These are phyloP conservation scores for Pseudoatta argentina DNA, from an alignment of 1,140 invertebrate genomes.

Conservation along the genomic window DNA sequence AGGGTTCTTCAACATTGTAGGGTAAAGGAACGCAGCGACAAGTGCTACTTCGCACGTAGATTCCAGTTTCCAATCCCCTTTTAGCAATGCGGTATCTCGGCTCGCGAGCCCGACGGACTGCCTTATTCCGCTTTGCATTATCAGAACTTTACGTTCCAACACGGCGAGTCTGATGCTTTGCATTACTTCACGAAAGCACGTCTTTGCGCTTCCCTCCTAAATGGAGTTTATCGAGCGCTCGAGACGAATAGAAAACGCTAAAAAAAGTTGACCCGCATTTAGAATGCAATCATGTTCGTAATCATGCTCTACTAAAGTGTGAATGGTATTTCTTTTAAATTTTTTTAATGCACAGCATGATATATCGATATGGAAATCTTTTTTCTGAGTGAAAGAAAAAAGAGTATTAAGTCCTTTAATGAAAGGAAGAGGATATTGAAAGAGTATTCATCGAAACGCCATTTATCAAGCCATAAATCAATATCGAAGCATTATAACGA, in stretches of 20 bases:
- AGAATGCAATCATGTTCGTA: slow-evolving; percentile 39
- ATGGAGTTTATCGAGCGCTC: slow-evolving; percentile 72
- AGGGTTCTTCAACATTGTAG: not conserved
- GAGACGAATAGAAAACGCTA: slow-evolving; percentile 25
- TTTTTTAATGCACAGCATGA: not conserved
- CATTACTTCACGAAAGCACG: slow-evolving; percentile 54
- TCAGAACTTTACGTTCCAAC: slow-evolving; percentile 43
- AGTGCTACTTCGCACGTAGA: slow-evolving; percentile 75
- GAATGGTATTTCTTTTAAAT: not conserved
- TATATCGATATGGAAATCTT: not conserved
- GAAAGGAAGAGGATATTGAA: not conserved
- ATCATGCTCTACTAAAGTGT: not conserved
- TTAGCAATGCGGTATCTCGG: slow-evolving; percentile 65
- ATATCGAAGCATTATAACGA: not conserved
- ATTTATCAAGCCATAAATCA: slow-evolving; percentile 1
- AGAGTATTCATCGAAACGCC: not conserved
- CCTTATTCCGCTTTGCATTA: slow-evolving; percentile 71
- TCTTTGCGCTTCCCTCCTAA: slow-evolving; percentile 50
- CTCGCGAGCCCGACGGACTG: slow-evolving; percentile 9
- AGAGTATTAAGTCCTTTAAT: not conserved
- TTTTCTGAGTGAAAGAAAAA: not conserved
- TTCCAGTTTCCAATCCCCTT: slow-evolving; percentile 73
- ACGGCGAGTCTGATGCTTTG: slow-evolving; percentile 50
- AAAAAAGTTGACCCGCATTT: slow-evolving; percentile 33
- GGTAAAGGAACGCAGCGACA: slow-evolving; percentile 28